Evolutionary conservation across 2,888 invertebrate species (phyloP).

Genomic region (Ochropleura leucogaster): DNA sequence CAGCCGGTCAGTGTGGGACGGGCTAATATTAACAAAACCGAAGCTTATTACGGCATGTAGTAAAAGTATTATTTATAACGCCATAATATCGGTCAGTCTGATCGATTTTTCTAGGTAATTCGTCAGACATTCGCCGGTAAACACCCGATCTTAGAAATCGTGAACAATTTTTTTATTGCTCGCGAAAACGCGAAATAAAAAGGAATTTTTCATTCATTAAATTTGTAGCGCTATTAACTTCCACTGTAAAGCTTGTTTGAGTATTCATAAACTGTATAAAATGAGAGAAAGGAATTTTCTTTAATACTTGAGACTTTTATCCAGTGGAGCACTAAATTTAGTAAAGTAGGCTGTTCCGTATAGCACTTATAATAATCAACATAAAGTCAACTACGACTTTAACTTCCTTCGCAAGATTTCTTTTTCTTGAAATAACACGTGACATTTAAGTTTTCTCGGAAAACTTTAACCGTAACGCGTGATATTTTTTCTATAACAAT

Average conservation of each 20-base stretch:
- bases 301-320: constrained; percentile 14
- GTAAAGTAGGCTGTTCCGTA: constrained; percentile 2
- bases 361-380: constrained; percentile 16
- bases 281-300: constrained; percentile 16
- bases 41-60: constrained; percentile 46
- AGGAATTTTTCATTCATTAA: constrained; percentile 20
- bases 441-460: constrained; percentile 12
- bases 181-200: constrained; percentile 30
- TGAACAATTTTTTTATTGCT: constrained; percentile 16
- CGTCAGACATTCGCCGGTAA: constrained; percentile 10
- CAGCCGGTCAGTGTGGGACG: constrained; percentile 65
- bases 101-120: constrained; percentile 22
- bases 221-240: constrained; percentile 27
- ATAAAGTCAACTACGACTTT: background rate
- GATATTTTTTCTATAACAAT: constrained; percentile 31
- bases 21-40: constrained; percentile 56
- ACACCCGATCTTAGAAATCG: constrained; percentile 26
- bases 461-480: constrained; percentile 23
- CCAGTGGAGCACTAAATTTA: constrained; percentile 6
- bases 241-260: constrained; percentile 19
- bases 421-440: background rate
- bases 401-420: background rate
- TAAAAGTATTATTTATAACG: constrained; percentile 46
- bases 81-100: constrained; percentile 7
- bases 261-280: constrained; percentile 27